Evolutionary conservation across 2,797 vertebrate genomes (phyloP).

Genomic region (Bryconaethiops microstoma): DNA sequence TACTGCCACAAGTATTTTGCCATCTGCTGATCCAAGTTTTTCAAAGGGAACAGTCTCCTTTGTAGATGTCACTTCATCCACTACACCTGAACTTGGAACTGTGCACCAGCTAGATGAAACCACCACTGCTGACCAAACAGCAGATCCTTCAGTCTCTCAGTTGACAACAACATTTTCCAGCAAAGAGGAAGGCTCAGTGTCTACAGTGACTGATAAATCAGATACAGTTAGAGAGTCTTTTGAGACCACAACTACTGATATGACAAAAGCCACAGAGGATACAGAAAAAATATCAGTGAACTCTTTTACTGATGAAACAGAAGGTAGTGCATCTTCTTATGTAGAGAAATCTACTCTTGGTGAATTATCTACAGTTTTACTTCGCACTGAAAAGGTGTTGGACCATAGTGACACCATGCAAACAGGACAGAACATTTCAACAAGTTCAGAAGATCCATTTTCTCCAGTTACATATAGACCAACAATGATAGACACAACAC

Average conservation of each 20-base stretch:
- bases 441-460: neutral
- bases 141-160: slow-evolving; percentile 7
- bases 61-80: neutral
- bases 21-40: slow-evolving; percentile 18
- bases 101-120: slow-evolving; percentile 3
- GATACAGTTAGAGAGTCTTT: neutral
- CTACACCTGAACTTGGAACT: slow-evolving; percentile 11
- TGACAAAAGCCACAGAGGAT: neutral
- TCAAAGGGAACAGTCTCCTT: neutral
- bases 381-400: neutral
- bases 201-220: neutral
- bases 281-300: neutral
- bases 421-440: neutral
- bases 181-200: slow-evolving; percentile 10
- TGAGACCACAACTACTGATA: neutral
- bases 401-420: neutral
- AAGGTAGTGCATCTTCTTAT: neutral
- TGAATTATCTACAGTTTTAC: neutral
- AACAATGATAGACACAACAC: neutral
- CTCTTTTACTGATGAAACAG: neutral
- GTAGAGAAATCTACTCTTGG: neutral
- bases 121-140: slow-evolving; percentile 6
- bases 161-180: neutral
- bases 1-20: slow-evolving; percentile 1
- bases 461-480: neutral